Conservation (phyloP, 2,113 vertebrate species). For the Triplophysa dalaica region DNA sequence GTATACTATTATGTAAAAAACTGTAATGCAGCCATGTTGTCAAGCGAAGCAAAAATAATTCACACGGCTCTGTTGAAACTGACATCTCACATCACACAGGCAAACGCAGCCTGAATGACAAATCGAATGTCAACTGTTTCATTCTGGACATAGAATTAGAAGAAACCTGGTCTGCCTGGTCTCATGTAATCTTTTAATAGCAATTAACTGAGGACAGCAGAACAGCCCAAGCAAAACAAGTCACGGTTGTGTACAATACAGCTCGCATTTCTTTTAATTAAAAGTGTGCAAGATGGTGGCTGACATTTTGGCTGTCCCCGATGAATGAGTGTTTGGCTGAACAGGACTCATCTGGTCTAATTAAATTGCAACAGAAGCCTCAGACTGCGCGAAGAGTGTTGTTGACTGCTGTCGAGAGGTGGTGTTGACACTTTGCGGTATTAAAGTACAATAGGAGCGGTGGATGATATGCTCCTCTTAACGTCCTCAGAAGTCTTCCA, state of each 20-base stretch:
- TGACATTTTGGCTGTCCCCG: conserved; percentile 48
- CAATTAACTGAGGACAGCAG: conserved; percentile 41
- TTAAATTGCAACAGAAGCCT: conserved; percentile 47
- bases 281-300: conserved; percentile 24
- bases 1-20: neutral
- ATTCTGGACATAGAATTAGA: conserved; percentile 1
- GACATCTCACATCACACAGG: neutral
- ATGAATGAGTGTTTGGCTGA: conserved; percentile 36
- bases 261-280: conserved; percentile 41
- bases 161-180: conserved; percentile 14
- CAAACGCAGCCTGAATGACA: conserved; percentile 19
- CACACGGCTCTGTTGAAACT: neutral
- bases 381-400: conserved; percentile 3
- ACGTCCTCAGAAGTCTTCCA: neutral
- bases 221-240: conserved; percentile 30
- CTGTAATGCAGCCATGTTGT: neutral
- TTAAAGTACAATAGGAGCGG: neutral
- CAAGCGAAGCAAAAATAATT: neutral
- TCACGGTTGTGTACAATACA: neutral
- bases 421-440: neutral
- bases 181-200: conserved; percentile 32
- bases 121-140: conserved; percentile 13
- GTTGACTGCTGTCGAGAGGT: conserved; percentile 19
- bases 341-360: conserved; percentile 50
- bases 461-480: neutral